Evolutionary conservation across 2,888 invertebrate species (phyloP).

Genomic region (Nebria salina): DNA sequence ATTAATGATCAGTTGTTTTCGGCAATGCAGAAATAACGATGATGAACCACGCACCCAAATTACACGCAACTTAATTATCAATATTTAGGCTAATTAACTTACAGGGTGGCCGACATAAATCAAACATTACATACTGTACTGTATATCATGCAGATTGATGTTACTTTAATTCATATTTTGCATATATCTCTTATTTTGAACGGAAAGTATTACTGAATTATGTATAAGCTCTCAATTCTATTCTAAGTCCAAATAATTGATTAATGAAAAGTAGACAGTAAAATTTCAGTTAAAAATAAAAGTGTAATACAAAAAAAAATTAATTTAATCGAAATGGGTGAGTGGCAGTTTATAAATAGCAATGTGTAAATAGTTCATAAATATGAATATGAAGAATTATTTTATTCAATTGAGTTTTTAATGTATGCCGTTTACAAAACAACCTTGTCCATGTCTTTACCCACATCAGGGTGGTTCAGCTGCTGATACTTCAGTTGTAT

Average conservation of each 20-base stretch:
- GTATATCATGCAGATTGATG: neutral
- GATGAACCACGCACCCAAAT: neutral
- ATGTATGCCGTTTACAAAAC: neutral
- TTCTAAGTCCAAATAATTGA: neutral
- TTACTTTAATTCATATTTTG: too few relatives aligned
- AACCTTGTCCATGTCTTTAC: neutral
- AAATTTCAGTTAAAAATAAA: too few relatives aligned
- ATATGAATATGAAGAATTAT: neutral
- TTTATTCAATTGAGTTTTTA: neutral
- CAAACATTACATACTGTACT: neutral
- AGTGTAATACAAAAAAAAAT: too few relatives aligned
- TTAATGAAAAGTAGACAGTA: too few relatives aligned
- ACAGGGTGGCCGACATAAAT: constrained; percentile 57
- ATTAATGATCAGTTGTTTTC: neutral
- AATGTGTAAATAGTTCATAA: neutral
- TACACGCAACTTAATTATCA: constrained; percentile 30
- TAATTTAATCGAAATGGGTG: too few relatives aligned
- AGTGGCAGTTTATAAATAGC: neutral
- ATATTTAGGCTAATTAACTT: constrained; percentile 57
- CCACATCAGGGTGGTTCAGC: neutral
- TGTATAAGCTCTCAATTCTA: neutral
- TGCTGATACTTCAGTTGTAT: neutral
- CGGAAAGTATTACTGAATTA: neutral
- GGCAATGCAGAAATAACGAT: neutral
- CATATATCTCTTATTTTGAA: neutral